Conservation (phyloP, 2,797 vertebrate genomes). For the Pipistrellus pipistrellus region DNA sequence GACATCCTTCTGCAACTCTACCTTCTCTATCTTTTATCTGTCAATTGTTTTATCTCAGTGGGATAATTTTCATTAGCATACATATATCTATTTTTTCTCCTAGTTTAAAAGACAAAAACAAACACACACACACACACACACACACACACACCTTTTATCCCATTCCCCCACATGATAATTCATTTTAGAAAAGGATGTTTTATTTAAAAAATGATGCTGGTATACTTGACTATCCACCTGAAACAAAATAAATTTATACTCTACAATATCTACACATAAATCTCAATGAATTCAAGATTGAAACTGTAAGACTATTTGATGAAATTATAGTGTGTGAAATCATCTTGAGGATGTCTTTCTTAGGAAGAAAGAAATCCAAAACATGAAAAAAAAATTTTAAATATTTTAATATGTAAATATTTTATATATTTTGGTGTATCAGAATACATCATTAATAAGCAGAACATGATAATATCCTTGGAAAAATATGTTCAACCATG, state of each 20-base stretch:
- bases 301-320: slow-evolving; percentile 25
- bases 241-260: slow-evolving; percentile 28
- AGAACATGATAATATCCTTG: neutral
- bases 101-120: neutral
- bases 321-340: neutral
- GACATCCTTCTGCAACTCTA: neutral
- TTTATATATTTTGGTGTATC: neutral
- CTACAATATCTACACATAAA: neutral
- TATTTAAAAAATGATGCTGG: neutral
- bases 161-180: neutral
- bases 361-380: neutral
- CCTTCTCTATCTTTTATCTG: neutral
- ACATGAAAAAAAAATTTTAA: neutral
- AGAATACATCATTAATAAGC: slow-evolving; percentile 15
- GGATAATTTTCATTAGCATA: neutral
- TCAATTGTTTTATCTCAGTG: neutral
- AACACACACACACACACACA: neutral
- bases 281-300: neutral
- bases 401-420: slow-evolving; percentile 7
- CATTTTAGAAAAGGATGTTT: slow-evolving; percentile 11
- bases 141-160: neutral
- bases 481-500: neutral
- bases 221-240: slow-evolving; percentile 22
- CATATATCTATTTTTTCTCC: neutral
- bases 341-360: slow-evolving; percentile 35